These are phyloP conservation scores for Sesamia nonagrioides DNA, from an alignment of 1,140 invertebrate species.

Conservation along the genomic window DNA sequence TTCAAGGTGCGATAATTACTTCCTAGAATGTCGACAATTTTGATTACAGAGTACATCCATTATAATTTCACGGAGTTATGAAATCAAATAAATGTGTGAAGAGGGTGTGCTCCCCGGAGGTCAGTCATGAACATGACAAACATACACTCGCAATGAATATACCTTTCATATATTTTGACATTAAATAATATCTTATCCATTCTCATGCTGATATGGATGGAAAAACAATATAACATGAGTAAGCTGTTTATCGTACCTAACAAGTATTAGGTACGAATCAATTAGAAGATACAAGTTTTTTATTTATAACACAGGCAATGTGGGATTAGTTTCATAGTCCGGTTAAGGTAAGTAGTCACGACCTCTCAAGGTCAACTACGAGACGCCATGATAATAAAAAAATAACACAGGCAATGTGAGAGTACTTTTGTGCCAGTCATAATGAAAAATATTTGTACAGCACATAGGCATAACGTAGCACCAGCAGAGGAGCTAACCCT, in stretches of 20 bases:
- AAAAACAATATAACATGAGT: constrained; percentile 9
- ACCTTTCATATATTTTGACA: not conserved
- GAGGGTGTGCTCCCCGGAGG: constrained; percentile 21
- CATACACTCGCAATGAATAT: not conserved
- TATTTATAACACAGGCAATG: not conserved
- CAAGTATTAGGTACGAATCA: constrained; percentile 20
- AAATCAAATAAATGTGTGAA: constrained; percentile 19
- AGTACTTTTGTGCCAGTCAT: not conserved
- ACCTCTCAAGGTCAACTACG: too few species aligned
- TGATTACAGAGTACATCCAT: not conserved
- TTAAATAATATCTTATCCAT: constrained; percentile 30
- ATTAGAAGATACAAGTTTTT: not conserved
- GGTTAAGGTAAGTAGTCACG: too few species aligned
- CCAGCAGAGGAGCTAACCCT: not conserved
- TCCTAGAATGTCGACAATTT: not conserved
- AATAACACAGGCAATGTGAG: not conserved
- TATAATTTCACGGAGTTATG: constrained; percentile 29
- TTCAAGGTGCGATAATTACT: constrained; percentile 10
- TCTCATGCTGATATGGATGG: not conserved
- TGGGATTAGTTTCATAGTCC: not conserved
- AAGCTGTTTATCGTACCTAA: not conserved
- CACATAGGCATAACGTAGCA: not conserved
- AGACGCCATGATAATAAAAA: too few species aligned
- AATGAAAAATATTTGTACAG: not conserved
- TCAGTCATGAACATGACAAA: constrained; percentile 19